Conservation (phyloP, 2,888 invertebrate genomes). For the Syritta pipiens region DNA sequence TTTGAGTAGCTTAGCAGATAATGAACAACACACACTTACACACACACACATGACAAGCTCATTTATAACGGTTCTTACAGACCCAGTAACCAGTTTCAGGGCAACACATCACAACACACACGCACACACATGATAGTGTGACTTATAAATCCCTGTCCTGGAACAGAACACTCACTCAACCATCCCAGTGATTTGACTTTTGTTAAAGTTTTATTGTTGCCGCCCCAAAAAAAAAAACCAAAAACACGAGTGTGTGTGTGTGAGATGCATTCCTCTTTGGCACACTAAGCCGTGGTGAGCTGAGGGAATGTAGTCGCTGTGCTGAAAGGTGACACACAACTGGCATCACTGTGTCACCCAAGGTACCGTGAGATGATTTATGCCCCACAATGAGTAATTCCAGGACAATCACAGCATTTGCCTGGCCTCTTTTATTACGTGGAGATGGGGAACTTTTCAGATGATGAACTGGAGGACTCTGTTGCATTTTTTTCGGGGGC, state of each 20-base stretch:
- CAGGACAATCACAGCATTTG: conserved; percentile 44
- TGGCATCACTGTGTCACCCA: conserved; percentile 54
- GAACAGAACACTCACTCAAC: conserved; percentile 34
- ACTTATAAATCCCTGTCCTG: conserved; percentile 14
- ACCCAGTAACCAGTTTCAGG: background rate
- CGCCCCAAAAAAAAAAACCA: conserved; percentile 35
- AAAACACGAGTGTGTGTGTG: conserved; percentile 3
- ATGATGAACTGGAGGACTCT: conserved; percentile 22
- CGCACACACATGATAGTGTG: conserved; percentile 4
- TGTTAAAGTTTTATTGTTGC: conserved; percentile 51
- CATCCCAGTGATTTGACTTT: conserved; percentile 50
- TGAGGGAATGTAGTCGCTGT: background rate
- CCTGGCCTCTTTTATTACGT: conserved; percentile 27
- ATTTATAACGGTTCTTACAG: conserved; percentile 19
- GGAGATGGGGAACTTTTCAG: background rate
- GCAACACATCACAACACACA: background rate
- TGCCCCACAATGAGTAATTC: conserved; percentile 46
- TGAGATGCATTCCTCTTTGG: no score
- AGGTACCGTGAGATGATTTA: conserved; percentile 55
- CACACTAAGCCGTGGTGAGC: conserved; percentile 4
- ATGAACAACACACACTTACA: conserved; percentile 40
- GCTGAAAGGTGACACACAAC: conserved; percentile 55
- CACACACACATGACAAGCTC: conserved; percentile 9
- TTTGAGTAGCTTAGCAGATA: conserved; percentile 44
- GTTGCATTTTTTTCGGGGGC: background rate